These are phyloP conservation scores for Cheumatopsyche charites DNA, from an alignment of 1,140 invertebrate genomes.

Conservation along the genomic window DNA sequence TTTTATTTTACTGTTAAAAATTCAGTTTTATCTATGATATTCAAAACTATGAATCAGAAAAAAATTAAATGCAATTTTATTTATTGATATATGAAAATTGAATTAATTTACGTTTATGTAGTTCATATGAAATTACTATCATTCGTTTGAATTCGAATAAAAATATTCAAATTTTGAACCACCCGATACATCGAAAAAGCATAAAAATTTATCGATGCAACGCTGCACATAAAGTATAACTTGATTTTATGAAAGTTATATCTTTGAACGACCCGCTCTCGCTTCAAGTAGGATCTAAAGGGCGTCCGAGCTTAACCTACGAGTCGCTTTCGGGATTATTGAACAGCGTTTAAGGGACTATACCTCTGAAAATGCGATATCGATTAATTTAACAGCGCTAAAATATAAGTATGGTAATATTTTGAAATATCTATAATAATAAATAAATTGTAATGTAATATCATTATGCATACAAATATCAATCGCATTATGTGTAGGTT, in stretches of 20 bases:
- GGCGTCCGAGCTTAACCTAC: conserved; percentile 38
- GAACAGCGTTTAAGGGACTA: conserved; percentile 44
- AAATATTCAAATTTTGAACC: background rate
- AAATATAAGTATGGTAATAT: too few relatives aligned
- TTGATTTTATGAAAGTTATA: conserved; percentile 41
- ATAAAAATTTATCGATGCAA: conserved; percentile 7
- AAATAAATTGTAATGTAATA: too few relatives aligned
- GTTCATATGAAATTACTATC: background rate
- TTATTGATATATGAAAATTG: background rate
- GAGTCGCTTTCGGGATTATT: conserved; percentile 47
- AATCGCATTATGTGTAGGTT: too few relatives aligned
- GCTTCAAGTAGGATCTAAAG: conserved; percentile 14
- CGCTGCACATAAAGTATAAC: conserved; percentile 33
- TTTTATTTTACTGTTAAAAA: too few relatives aligned
- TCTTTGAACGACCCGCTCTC: background rate
- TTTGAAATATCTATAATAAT: too few relatives aligned
- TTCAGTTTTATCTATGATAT: too few relatives aligned
- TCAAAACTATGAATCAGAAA: too few relatives aligned
- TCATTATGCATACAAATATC: too few relatives aligned
- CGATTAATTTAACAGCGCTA: conserved; percentile 46
- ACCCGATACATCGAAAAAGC: background rate
- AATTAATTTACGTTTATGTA: background rate
- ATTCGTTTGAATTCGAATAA: too few relatives aligned
- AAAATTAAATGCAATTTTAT: background rate
- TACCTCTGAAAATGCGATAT: conserved; percentile 44